phyloP scores from a whole-genome alignment of 2,113 vertebrate species.

The Neolamprologus kungweensis region DNA sequence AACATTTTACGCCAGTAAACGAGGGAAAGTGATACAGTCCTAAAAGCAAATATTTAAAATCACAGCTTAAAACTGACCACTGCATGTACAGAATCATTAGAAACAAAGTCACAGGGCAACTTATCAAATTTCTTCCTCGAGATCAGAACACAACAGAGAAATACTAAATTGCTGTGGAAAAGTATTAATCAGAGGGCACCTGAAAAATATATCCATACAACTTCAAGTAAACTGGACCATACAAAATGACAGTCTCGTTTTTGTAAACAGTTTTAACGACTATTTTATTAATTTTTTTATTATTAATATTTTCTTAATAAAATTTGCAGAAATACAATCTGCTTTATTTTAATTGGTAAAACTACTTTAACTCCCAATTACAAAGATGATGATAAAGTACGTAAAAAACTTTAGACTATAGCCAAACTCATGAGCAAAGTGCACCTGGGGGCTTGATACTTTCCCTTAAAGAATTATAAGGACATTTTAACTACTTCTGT shows the following conservation, averaged over 20 bases:
- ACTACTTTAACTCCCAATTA: neutral
- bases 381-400: neutral
- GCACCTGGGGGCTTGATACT: neutral
- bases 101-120: neutral
- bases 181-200: neutral
- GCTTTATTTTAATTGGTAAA: neutral
- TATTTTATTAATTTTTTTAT: neutral
- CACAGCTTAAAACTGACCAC: neutral
- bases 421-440: neutral
- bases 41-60: neutral
- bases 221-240: neutral
- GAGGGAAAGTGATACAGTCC: neutral
- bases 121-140: neutral
- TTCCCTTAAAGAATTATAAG: neutral
- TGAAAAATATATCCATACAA: neutral
- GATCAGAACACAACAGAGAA: neutral
- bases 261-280: rapidly evolving
- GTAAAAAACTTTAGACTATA: neutral
- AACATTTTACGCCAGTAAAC: neutral
- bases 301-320: neutral
- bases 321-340: rapidly evolving
- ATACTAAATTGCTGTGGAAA: neutral
- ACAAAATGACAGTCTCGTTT: neutral
- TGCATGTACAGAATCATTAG: neutral
- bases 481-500: neutral